phyloP scores from a whole-genome alignment of 2,797 vertebrate species.

The Petrocephalus sullivani region DNA sequence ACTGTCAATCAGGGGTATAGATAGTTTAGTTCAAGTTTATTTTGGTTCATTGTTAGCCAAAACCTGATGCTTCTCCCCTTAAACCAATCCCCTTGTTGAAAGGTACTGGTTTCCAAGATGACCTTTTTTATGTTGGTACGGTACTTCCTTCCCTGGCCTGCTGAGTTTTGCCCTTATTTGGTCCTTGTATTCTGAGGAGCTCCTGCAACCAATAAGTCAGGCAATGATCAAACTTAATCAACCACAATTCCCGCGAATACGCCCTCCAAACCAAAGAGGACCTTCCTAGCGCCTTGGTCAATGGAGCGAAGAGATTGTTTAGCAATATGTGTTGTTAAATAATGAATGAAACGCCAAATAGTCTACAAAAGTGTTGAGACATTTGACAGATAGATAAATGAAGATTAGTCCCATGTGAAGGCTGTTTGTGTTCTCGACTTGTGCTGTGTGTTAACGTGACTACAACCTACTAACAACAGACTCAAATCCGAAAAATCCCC shows the following conservation, averaged over 20 bases:
- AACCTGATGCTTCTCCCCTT: neutral
- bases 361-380: neutral
- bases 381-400: neutral
- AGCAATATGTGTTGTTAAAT: neutral
- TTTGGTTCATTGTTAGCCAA: neutral
- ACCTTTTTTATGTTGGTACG: neutral
- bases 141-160: neutral
- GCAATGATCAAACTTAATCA: neutral
- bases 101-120: neutral
- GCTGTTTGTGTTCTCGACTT: neutral
- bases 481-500: neutral
- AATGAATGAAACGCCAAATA: neutral
- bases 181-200: neutral
- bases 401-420: neutral
- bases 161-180: neutral
- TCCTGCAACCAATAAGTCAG: neutral
- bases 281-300: neutral
- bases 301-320: neutral
- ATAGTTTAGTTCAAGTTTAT: neutral
- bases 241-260: neutral
- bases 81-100: neutral
- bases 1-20: constrained; percentile 1
- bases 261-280: neutral
- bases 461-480: neutral
- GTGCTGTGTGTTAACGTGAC: neutral